Evolutionary conservation across 2,888 invertebrate genomes (phyloP).

Genomic region (Andrena hattorfiana): DNA sequence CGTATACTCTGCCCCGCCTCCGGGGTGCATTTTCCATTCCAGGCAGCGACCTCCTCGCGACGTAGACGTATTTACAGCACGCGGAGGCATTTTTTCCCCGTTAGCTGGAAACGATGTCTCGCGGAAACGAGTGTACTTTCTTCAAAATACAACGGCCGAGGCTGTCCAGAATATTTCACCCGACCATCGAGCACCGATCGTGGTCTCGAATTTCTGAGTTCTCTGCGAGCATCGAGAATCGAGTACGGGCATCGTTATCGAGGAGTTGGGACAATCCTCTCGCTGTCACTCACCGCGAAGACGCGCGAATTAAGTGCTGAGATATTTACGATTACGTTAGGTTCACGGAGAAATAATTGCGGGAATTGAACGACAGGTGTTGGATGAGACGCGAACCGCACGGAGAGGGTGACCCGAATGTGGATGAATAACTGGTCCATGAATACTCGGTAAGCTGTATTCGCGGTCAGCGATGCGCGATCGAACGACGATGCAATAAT

Average conservation of each 20-base stretch:
- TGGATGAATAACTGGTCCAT: conserved; percentile 7
- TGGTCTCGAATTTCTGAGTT: neutral
- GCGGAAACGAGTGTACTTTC: neutral
- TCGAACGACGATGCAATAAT: conserved; percentile 45
- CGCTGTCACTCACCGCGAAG: neutral
- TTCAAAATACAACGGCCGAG: neutral
- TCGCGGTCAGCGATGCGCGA: conserved; percentile 14
- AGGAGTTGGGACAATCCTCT: no score
- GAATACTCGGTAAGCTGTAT: conserved; percentile 2
- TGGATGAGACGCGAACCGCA: conserved; percentile 2
- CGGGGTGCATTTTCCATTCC: conserved; percentile 40
- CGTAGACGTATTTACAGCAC: conserved; percentile 32
- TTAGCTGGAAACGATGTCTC: conserved; percentile 19
- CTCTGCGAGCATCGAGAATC: neutral
- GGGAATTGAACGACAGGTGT: neutral
- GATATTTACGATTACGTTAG: neutral
- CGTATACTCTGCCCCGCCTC: conserved; percentile 31
- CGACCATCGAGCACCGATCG: conserved; percentile 25
- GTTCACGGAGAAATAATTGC: neutral
- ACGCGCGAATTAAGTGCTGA: neutral
- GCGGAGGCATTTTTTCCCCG: conserved; percentile 12
- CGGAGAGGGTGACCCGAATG: conserved; percentile 1
- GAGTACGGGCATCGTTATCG: neutral
- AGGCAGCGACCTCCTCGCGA: conserved; percentile 22
- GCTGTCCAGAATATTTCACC: conserved; percentile 35